Evolutionary conservation across 1,140 invertebrate genomes (phyloP).

Genomic region (Olivierus martensii): DNA sequence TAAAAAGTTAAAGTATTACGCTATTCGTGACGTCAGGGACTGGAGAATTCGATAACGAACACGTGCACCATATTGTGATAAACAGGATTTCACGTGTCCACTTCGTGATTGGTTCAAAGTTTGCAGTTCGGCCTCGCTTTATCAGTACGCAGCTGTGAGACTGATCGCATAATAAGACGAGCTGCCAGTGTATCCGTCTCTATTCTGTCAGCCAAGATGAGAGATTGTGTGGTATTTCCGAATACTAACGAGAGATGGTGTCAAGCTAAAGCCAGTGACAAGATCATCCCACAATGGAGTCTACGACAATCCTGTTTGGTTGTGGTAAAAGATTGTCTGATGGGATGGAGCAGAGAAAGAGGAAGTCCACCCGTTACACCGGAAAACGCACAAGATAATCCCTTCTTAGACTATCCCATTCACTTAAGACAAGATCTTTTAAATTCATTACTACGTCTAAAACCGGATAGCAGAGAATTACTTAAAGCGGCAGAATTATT

Average conservation of each 20-base stretch:
- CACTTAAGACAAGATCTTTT: constrained; percentile 18
- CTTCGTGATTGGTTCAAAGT: too few species aligned
- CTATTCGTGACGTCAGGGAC: too few species aligned
- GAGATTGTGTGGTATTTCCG: constrained; percentile 4
- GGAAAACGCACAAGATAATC: constrained; percentile 6
- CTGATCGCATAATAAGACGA: too few species aligned
- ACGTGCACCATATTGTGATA: too few species aligned
- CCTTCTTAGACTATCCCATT: constrained; percentile 16
- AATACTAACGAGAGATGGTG: constrained; percentile 13
- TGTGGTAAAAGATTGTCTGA: constrained; percentile 7
- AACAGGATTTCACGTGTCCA: too few species aligned
- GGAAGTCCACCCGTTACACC: constrained; percentile 2
- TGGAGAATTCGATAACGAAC: too few species aligned
- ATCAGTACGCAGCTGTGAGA: too few species aligned
- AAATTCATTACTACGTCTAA: constrained; percentile 14
- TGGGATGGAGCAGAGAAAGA: constrained; percentile 13
- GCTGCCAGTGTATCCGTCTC: too few species aligned
- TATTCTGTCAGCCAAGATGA: constrained; percentile 1
- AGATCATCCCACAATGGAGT: constrained; percentile 10
- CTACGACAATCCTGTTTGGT: constrained; percentile 12
- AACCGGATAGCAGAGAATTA: constrained; percentile 13
- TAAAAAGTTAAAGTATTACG: too few species aligned
- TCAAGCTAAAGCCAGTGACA: constrained; percentile 8
- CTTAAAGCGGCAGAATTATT: constrained; percentile 15
- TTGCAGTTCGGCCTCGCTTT: too few species aligned